A percentile compares a stretch with the other conserved stretches of the same genome.
Conservation (phyloP, 2,888 invertebrate species). For the Limnephilus lunatus region DNA sequence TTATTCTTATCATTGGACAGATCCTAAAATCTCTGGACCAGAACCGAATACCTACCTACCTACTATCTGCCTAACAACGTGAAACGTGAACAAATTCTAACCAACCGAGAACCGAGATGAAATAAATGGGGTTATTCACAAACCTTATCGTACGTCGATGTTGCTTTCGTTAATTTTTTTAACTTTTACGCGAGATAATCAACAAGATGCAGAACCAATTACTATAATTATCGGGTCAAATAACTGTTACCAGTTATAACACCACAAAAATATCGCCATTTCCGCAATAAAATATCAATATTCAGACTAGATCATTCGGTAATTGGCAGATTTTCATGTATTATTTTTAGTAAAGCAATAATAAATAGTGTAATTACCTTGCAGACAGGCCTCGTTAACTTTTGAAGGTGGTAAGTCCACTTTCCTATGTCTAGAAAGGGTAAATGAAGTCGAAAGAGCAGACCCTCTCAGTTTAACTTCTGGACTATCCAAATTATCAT, state of each 20-base stretch:
- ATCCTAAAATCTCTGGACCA: background rate
- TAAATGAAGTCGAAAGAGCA: conserved; percentile 77
- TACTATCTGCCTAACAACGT: background rate
- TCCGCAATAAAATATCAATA: background rate
- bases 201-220: background rate
- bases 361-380: conserved; percentile 55
- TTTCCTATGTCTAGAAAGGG: conserved; percentile 79
- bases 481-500: conserved; percentile 70
- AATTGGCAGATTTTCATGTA: background rate
- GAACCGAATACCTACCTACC: background rate
- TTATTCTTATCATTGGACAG: background rate
- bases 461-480: conserved; percentile 75
- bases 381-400: conserved; percentile 67
- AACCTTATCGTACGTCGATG: background rate
- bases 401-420: conserved; percentile 78
- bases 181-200: background rate
- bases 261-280: background rate
- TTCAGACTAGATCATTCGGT: background rate
- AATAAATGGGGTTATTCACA: background rate
- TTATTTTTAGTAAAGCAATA: conserved; percentile 5
- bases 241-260: background rate
- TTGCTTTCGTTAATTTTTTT: background rate
- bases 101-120: background rate
- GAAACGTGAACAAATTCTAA: background rate
- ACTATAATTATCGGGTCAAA: background rate